Evolutionary conservation across 2,797 vertebrate species (phyloP).

Genomic region (Lepus oiostolus): DNA sequence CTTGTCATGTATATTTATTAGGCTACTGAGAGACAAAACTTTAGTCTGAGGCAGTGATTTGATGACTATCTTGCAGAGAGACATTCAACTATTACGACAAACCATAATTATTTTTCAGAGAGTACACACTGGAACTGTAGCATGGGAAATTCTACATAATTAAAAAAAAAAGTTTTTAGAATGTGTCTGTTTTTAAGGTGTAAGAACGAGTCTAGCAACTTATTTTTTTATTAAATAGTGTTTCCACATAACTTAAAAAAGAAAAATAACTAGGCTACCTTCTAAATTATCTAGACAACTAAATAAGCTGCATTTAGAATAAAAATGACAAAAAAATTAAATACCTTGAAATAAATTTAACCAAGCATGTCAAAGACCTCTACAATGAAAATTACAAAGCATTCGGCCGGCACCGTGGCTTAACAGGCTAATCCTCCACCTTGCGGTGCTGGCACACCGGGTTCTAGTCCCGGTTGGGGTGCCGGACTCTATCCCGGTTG

Average conservation of each 20-base stretch:
- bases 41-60: conserved; percentile 29
- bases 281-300: conserved; percentile 32
- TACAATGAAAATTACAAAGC: too few relatives aligned
- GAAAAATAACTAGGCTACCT: neutral
- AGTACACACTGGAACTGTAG: neutral
- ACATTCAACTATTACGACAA: neutral
- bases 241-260: conserved; percentile 39
- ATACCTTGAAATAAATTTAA: too few relatives aligned
- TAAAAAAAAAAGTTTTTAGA: neutral
- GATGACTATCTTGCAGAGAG: neutral
- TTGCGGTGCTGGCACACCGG: too few relatives aligned
- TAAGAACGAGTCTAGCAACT: neutral
- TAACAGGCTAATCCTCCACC: too few relatives aligned
- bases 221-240: conserved; percentile 28
- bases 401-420: too few relatives aligned
- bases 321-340: neutral
- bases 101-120: neutral
- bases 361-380: too few relatives aligned
- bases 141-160: neutral
- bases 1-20: conserved; percentile 53
- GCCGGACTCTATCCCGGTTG: too few relatives aligned
- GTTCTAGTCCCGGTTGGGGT: too few relatives aligned
- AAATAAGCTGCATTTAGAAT: neutral
- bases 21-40: conserved; percentile 36
- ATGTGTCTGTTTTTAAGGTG: neutral